Percentiles rank a stretch among this genome's conserved stretches.
phyloP scores from a whole-genome alignment of 2,888 invertebrate genomes.

The Girardia tigrina region DNA sequence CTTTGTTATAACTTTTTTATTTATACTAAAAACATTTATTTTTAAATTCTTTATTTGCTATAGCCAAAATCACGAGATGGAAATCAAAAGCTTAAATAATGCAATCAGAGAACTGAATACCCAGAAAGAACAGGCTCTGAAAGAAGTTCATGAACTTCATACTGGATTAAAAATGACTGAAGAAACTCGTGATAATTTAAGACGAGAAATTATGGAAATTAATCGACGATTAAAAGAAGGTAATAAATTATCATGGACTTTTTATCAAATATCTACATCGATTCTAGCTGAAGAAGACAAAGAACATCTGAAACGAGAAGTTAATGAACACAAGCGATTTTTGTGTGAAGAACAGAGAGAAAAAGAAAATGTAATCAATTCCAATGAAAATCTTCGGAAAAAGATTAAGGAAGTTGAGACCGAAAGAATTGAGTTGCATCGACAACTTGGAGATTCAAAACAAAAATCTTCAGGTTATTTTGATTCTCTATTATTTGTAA shows the following conservation, averaged over 20 bases:
- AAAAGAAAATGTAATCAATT: slow-evolving; percentile 68
- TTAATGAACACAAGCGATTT: slow-evolving; percentile 68
- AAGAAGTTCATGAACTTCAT: slow-evolving; percentile 64
- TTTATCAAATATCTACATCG: background rate
- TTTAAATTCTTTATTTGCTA: background rate
- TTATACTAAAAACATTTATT: too few relatives aligned
- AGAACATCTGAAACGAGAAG: slow-evolving; percentile 58
- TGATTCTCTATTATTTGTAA: too few relatives aligned
- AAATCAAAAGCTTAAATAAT: slow-evolving; percentile 46
- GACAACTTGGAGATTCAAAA: slow-evolving; percentile 63
- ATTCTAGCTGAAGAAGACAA: slow-evolving; percentile 45
- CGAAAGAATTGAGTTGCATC: slow-evolving; percentile 67
- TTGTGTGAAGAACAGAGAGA: slow-evolving; percentile 67
- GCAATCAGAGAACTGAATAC: slow-evolving; percentile 45
- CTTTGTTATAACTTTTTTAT: too few relatives aligned
- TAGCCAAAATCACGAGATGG: slow-evolving; percentile 58
- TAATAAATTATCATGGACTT: slow-evolving; percentile 44
- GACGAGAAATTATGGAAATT: slow-evolving; percentile 70
- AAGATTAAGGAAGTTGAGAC: slow-evolving; percentile 69
- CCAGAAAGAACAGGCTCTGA: slow-evolving; percentile 46
- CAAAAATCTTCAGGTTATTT: too few relatives aligned
- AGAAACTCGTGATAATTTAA: slow-evolving; percentile 66
- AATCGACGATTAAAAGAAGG: slow-evolving; percentile 70
- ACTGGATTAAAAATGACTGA: slow-evolving; percentile 64
- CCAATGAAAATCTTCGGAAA: slow-evolving; percentile 72